phyloP scores from a whole-genome alignment of 35 echinoderm and acorn worm species.

The Lytechinus variegatus region DNA sequence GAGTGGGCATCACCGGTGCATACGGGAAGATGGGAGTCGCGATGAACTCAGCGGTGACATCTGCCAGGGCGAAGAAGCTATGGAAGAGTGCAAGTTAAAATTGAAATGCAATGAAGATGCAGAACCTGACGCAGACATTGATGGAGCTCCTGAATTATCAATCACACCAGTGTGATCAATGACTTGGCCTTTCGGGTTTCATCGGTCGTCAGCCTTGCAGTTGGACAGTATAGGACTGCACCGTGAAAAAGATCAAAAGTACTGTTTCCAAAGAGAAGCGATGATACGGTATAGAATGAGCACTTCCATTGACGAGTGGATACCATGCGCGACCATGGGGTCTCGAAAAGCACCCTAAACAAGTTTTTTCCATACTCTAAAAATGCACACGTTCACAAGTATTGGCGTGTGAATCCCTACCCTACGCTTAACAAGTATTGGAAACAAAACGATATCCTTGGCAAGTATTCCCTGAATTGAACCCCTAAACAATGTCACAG shows the following conservation, averaged over 20 bases:
- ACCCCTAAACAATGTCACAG: no score
- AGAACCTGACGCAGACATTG: not conserved
- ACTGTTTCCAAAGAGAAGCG: not conserved
- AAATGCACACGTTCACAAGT: no score
- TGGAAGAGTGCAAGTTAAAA: conserved; percentile 17
- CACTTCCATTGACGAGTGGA: not conserved
- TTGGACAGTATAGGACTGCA: not conserved
- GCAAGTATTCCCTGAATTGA: no score
- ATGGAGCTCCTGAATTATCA: not conserved
- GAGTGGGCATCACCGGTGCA: not conserved
- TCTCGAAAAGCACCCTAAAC: no score
- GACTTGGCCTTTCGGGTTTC: not conserved
- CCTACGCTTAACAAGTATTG: no score
- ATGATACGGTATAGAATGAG: not conserved
- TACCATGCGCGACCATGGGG: no score
- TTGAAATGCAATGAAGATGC: not conserved
- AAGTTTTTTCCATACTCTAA: no score
- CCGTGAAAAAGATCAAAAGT: not conserved
- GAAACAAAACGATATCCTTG: no score
- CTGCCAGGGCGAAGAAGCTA: conserved; percentile 23
- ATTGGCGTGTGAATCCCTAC: no score
- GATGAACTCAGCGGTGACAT: conserved; percentile 35
- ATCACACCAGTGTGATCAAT: conserved; percentile 26
- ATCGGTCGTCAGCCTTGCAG: not conserved
- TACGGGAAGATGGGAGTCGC: not conserved